Conservation (phyloP, 2,113 vertebrate species). For the Crotalus helleri region DNA sequence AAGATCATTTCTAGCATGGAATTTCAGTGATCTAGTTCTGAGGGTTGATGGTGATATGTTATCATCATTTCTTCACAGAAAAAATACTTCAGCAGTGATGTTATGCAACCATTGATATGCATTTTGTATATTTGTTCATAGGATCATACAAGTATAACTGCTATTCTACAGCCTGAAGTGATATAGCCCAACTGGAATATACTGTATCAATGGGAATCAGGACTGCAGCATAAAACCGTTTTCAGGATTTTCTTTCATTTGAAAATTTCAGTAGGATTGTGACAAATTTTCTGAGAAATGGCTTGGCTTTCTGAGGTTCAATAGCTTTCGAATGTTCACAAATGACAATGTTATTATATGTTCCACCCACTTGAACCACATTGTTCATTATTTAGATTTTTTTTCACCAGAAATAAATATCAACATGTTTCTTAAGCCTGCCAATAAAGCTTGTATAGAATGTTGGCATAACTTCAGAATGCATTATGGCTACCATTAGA, state of each 20-base stretch:
- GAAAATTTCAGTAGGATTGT: slow-evolving; percentile 29
- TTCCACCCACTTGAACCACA: neutral
- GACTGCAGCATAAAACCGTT: neutral
- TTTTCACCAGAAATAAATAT: slow-evolving; percentile 54
- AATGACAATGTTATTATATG: neutral
- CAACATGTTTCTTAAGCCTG: slow-evolving; percentile 55
- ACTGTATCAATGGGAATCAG: neutral
- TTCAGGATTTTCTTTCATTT: neutral
- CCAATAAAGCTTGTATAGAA: slow-evolving; percentile 60
- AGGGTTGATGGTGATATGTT: neutral
- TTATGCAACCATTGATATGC: neutral
- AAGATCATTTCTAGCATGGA: slow-evolving; percentile 49
- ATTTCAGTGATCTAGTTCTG: slow-evolving; percentile 35
- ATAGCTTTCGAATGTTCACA: slow-evolving; percentile 25
- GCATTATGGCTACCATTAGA: slow-evolving; percentile 60
- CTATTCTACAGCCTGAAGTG: neutral
- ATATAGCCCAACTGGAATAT: neutral
- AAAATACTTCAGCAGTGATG: neutral
- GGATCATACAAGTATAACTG: neutral
- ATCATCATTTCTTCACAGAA: neutral
- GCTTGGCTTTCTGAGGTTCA: slow-evolving; percentile 18
- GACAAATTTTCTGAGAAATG: neutral
- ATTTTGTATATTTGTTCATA: neutral
- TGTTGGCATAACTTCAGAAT: slow-evolving; percentile 67
- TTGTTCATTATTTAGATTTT: slow-evolving; percentile 54